These are phyloP conservation scores for Lasioglossum villosulum DNA, from an alignment of 2,888 invertebrate species.

Conservation along the genomic window DNA sequence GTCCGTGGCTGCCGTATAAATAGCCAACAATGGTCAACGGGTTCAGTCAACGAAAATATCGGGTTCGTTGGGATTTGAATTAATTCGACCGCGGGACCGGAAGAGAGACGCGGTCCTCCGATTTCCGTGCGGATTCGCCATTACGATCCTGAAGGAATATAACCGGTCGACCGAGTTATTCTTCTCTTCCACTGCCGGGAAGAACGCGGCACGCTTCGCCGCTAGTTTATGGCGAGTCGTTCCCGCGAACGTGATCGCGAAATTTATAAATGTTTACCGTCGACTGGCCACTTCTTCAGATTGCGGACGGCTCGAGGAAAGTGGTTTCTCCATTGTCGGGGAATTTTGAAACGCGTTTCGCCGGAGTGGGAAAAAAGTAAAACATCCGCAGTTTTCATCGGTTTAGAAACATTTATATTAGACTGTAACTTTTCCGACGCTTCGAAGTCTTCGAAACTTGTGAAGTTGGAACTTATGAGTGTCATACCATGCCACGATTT, in stretches of 20 bases:
- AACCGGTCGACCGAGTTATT: conserved; percentile 25
- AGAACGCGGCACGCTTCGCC: conserved; percentile 12
- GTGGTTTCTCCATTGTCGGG: background rate
- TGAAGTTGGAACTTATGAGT: too few relatives aligned
- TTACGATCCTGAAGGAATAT: conserved; percentile 15
- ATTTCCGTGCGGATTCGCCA: conserved; percentile 15
- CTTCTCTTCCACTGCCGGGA: conserved; percentile 7
- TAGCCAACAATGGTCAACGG: conserved; percentile 18
- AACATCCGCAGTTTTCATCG: background rate
- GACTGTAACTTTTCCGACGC: too few relatives aligned
- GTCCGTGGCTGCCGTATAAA: conserved; percentile 25
- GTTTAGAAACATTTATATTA: too few relatives aligned
- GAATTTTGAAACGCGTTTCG: background rate
- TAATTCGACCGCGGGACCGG: conserved; percentile 26
- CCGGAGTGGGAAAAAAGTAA: background rate
- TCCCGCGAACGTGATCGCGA: conserved; percentile 18
- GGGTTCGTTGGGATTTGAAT: conserved; percentile 30
- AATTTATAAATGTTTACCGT: conserved; percentile 21
- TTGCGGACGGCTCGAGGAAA: background rate
- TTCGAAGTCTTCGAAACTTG: too few relatives aligned
- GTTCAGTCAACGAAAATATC: conserved; percentile 31
- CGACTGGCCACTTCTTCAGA: background rate
- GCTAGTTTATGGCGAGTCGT: conserved; percentile 22
- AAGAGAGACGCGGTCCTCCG: conserved; percentile 14
- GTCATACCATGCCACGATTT: too few relatives aligned